A percentile compares a stretch with the other conserved stretches of the same genome.
Evolutionary conservation across 1,140 invertebrate species (phyloP).

Genomic region (Leptinotarsa undecemlineata): DNA sequence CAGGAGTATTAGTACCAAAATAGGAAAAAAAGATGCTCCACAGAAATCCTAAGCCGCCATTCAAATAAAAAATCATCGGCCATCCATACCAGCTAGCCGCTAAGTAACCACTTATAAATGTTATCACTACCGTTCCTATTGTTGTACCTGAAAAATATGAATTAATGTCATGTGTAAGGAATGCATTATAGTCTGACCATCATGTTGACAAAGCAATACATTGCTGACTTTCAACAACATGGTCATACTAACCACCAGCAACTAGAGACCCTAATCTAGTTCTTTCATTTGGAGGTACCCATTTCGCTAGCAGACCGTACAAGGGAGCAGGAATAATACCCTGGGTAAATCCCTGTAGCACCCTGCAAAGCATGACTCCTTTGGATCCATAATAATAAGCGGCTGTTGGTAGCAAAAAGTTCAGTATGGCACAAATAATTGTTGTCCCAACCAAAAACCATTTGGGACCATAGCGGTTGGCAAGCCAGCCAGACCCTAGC

Average conservation of each 20-base stretch:
- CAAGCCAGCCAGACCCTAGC: conserved; percentile 70
- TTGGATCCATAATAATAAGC: conserved; percentile 31
- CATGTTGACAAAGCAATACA: no score
- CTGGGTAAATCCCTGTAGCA: conserved; percentile 34
- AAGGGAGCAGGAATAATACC: conserved; percentile 35
- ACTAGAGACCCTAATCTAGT: conserved; percentile 23
- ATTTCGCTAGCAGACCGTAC: conserved; percentile 32
- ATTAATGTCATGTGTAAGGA: neutral
- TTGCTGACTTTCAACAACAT: no score
- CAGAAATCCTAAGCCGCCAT: conserved; percentile 66
- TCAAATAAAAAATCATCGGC: conserved; percentile 78
- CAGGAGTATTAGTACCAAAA: conserved; percentile 69
- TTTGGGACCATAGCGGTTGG: conserved; percentile 66
- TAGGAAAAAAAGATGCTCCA: conserved; percentile 68
- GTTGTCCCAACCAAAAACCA: conserved; percentile 64
- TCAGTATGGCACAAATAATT: conserved; percentile 58
- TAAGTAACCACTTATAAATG: conserved; percentile 70
- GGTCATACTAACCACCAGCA: neutral
- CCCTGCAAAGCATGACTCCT: conserved; percentile 34
- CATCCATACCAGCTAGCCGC: conserved; percentile 69
- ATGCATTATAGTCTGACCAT: no score
- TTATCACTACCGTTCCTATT: conserved; percentile 71
- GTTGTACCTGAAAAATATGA: conserved; percentile 59
- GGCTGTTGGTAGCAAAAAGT: conserved; percentile 51
- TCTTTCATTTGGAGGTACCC: conserved; percentile 38